Percentiles rank a stretch among this genome's conserved stretches.
Evolutionary conservation across 2,797 vertebrate genomes (phyloP).

Genomic region (Gymnoscopelus braueri): DNA sequence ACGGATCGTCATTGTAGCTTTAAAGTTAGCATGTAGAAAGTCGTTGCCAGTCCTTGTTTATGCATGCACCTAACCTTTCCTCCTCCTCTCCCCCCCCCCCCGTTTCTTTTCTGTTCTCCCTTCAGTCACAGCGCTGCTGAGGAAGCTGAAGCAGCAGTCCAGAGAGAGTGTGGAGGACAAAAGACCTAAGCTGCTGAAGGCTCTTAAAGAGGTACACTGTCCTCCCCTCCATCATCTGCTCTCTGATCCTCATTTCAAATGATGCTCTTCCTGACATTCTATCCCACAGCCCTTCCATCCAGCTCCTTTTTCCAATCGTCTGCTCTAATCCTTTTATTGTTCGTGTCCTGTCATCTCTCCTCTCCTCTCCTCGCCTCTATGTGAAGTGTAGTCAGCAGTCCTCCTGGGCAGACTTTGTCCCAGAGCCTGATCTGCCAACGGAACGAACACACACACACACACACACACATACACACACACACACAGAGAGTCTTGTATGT

Average conservation of each 20-base stretch:
- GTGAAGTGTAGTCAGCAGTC: too few species aligned
- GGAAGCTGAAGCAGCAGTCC: slow-evolving; percentile 98
- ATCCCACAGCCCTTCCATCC: not conserved
- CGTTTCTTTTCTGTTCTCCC: not conserved
- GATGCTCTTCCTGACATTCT: not conserved
- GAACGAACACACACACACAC: not conserved
- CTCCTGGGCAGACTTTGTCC: not conserved
- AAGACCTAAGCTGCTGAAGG: slow-evolving; percentile 94
- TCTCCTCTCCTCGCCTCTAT: not conserved
- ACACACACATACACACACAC: not conserved
- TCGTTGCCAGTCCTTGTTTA: too few species aligned
- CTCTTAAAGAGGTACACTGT: slow-evolving; percentile 90
- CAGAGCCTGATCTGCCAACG: not conserved
- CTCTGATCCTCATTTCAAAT: not conserved
- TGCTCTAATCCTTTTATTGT: not conserved
- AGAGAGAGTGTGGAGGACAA: slow-evolving; percentile 98
- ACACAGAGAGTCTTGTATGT: too few species aligned
- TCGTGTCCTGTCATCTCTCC: not conserved
- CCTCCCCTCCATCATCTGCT: not conserved
- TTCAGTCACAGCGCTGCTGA: slow-evolving; percentile 91
- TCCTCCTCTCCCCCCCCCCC: not conserved
- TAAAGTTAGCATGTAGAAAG: too few species aligned
- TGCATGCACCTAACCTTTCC: not conserved
- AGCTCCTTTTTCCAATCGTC: not conserved
- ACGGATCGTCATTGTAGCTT: too few species aligned